Evolutionary conservation across 2,888 invertebrate genomes (phyloP).

Genomic region (Kryphioiulus occultus): DNA sequence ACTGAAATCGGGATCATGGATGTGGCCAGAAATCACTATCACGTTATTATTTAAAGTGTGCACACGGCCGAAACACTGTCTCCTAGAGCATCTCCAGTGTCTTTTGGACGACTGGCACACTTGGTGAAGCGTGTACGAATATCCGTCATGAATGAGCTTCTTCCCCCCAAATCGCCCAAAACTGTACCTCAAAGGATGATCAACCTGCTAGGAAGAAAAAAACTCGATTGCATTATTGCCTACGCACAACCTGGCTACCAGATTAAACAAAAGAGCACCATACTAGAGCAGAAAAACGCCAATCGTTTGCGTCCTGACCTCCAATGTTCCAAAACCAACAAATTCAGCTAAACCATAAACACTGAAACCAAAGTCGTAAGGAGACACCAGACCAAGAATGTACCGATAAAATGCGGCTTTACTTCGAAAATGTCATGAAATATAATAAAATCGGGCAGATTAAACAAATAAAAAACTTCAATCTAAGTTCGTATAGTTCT

Average conservation of each 20-base stretch:
- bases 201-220: background rate
- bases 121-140: constrained; percentile 9
- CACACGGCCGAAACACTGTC: constrained; percentile 10
- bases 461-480: background rate
- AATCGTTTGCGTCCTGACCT: background rate
- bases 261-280: constrained; percentile 7
- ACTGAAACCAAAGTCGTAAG: background rate
- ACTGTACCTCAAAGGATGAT: background rate
- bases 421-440: background rate
- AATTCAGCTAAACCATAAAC: background rate
- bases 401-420: background rate
- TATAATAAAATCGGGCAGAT: background rate
- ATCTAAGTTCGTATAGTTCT: too few species aligned
- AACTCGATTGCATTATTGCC: background rate
- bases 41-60: background rate
- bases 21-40: background rate
- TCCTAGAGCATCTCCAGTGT: constrained; percentile 15
- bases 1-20: background rate
- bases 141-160: constrained; percentile 18
- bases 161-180: constrained; percentile 25
- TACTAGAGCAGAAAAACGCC: background rate
- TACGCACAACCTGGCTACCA: background rate
- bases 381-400: too few species aligned
- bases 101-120: background rate
- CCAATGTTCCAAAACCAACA: too few species aligned